Evolutionary conservation across 2,113 vertebrate species (phyloP), one percentile per base, ranked within the genome.

Genomic region (Tupaia tana): DNA sequence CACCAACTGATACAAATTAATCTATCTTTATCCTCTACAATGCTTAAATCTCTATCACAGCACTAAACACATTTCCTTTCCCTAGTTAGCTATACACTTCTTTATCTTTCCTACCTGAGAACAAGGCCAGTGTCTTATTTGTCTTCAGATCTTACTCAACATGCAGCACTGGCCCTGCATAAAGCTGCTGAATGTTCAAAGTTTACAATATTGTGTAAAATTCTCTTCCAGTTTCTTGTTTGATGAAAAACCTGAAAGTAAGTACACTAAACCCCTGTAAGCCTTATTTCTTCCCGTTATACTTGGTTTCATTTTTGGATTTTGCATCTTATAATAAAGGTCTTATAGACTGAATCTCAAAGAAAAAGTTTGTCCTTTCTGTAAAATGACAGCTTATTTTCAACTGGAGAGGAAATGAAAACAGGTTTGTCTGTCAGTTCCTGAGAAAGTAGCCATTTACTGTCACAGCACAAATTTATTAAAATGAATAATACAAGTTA

Each of bases 351-450:
- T 34, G 64, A 3, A 15, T 73, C n/a, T 85, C 79, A 91, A 4
- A 66, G 54, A 96, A 89, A 52, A 59, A 93, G 13, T 71, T 16
- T 80, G 69, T 34, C 58, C 25, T 92, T 88, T 80, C 9, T 24
- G 25, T 77, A 58, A 93, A 91, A 86, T 13, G 31, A 86, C 31
- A 89, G 56, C n/a, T 86, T 86, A 61, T 27, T 71, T 91, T 75
- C n/a, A 52, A n/a, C 67, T 25, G 18, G 20, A 66, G 56, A 8
- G 20, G 24, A n/a, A 71, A 74, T 27, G 71, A 29, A 19, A 73
- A 25, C 20, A 20, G 9, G 10, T 92, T 16, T 79, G 34, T 43
- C 67, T 73, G 11, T 11, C 8, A 52, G 74, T 71, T 31, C 66
- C 25, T 25, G 27, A 94, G 52, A 66, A 82, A 34, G 70, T 34